Conservation (phyloP, 2,797 vertebrate species). For the Stomatorhinus walkeri region DNA sequence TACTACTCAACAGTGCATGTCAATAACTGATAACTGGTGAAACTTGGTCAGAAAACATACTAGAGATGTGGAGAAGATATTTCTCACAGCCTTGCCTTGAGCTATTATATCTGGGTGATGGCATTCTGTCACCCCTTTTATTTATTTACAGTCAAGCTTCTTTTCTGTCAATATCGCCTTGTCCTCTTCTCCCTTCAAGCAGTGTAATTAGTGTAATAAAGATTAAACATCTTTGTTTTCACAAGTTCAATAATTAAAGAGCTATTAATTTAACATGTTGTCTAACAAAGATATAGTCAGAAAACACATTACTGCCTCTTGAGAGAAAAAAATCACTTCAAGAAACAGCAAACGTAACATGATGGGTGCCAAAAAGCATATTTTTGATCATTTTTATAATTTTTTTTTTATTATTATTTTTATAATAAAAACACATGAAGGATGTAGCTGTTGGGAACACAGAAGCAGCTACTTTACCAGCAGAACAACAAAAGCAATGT, state of each 20-base stretch:
- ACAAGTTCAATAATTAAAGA: neutral
- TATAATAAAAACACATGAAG: neutral
- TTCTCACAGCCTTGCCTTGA: neutral
- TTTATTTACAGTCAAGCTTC: constrained; percentile 1
- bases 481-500: neutral
- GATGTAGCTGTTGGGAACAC: neutral
- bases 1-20: neutral
- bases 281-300: neutral
- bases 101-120: neutral
- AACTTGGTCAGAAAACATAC: constrained; percentile 6
- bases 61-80: neutral
- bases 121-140: neutral
- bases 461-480: neutral
- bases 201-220: constrained; percentile 9
- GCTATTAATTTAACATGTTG: constrained; percentile 4
- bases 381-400: neutral
- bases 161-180: neutral
- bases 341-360: neutral
- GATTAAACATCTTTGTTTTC: constrained; percentile 7
- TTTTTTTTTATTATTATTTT: too few relatives aligned
- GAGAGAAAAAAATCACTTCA: neutral
- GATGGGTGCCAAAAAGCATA: neutral
- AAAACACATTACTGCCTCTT: neutral
- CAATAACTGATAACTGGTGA: neutral
- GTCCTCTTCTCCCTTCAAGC: neutral